Evolutionary conservation across 2,797 vertebrate genomes (phyloP).

Genomic region (Diceros bicornis): DNA sequence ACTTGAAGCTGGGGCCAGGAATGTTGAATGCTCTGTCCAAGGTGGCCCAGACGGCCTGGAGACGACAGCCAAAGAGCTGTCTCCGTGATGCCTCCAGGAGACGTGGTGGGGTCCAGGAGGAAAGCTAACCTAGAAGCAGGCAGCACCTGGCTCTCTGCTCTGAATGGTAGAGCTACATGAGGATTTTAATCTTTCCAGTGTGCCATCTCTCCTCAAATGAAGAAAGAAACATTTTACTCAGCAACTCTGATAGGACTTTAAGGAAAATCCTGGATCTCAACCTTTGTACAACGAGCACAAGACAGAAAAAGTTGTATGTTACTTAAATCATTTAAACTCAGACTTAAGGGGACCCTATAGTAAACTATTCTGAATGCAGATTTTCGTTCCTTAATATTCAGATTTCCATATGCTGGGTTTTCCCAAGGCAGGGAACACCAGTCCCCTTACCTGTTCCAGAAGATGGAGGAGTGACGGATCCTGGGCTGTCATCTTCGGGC

Average conservation of each 20-base stretch:
- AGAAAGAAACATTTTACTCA: conserved; percentile 1
- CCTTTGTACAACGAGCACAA: not conserved
- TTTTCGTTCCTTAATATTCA: not conserved
- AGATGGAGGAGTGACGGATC: conserved; percentile 95
- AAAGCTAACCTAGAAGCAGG: not conserved
- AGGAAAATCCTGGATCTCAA: not conserved
- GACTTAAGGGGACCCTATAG: not conserved
- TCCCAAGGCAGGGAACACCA: not conserved
- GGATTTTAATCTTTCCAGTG: not conserved
- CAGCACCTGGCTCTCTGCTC: not conserved
- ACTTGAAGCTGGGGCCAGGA: not conserved
- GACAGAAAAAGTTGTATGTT: not conserved
- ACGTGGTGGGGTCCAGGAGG: rapidly evolving
- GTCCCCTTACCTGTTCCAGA: conserved; percentile 92
- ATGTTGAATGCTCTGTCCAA: not conserved
- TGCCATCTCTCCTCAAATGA: not conserved
- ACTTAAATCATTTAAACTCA: conserved; percentile 34
- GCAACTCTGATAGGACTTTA: not conserved
- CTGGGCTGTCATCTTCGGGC: conserved; percentile 98
- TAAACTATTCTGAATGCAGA: not conserved
- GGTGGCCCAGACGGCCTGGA: not conserved
- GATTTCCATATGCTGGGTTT: not conserved
- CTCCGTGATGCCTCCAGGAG: not conserved
- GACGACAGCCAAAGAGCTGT: not conserved
- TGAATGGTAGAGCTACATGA: not conserved